These are phyloP conservation scores for Aplochiton taeniatus DNA, from an alignment of 2,797 vertebrate species.

Conservation along the genomic window DNA sequence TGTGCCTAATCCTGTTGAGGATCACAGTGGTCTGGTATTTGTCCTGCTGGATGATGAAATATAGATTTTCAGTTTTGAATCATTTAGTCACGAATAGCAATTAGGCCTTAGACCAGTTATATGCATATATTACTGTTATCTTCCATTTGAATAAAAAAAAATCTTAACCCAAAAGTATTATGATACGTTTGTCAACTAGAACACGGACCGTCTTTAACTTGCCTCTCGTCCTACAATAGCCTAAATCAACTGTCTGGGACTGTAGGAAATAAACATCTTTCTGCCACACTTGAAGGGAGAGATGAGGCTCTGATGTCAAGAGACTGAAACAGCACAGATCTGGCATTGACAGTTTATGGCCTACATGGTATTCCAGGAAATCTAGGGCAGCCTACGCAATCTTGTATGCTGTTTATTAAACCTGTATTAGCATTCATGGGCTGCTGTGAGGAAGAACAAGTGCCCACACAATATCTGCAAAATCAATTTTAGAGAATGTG, in stretches of 20 bases:
- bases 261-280: background rate
- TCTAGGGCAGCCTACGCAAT: constrained; percentile 60
- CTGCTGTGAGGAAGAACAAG: constrained; percentile 34
- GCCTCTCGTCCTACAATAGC: background rate
- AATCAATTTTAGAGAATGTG: background rate
- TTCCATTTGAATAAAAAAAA: no score
- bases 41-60: no score
- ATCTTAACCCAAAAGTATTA: no score
- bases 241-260: background rate
- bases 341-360: constrained; percentile 50
- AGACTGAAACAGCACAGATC: constrained; percentile 46
- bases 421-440: constrained; percentile 25
- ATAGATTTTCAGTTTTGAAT: no score
- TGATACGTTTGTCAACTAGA: background rate
- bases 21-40: no score
- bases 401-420: constrained; percentile 38
- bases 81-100: no score
- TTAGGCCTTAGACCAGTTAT: no score
- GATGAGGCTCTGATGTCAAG: constrained; percentile 36
- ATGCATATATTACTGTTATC: no score
- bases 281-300: constrained; percentile 11
- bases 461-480: constrained; percentile 30
- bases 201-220: background rate
- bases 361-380: constrained; percentile 58
- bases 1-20: no score